These are phyloP conservation scores for Arothron firmamentum DNA, from an alignment of 2,113 vertebrate species.

Conservation along the genomic window DNA sequence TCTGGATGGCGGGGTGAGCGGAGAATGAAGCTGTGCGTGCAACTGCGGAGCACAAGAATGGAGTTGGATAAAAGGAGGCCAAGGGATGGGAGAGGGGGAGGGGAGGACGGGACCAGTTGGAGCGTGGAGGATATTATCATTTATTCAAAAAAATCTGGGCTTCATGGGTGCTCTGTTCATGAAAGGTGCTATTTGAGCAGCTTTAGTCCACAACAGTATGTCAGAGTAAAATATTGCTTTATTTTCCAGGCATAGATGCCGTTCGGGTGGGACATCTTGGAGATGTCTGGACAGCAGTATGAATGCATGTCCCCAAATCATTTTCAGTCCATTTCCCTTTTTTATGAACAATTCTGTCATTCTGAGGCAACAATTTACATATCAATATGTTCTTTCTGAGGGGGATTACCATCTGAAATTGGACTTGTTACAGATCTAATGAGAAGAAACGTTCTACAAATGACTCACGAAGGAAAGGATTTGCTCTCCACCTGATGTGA, in stretches of 20 bases:
- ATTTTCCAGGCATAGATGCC: too few species aligned
- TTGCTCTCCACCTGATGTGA: constrained; percentile 27
- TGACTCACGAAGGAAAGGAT: constrained; percentile 37
- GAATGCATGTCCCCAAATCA: constrained; percentile 51
- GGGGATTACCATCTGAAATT: constrained; percentile 59
- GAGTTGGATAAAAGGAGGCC: constrained; percentile 41
- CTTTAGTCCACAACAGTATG: too few species aligned
- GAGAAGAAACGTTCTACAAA: constrained; percentile 37
- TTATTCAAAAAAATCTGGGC: neutral
- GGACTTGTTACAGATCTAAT: constrained; percentile 58
- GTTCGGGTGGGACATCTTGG: neutral
- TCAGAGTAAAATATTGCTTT: too few species aligned
- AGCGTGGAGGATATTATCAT: constrained; percentile 11
- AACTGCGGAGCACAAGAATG: constrained; percentile 13
- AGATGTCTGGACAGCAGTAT: constrained; percentile 9
- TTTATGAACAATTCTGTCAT: constrained; percentile 52
- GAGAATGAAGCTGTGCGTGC: neutral
- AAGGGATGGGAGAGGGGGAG: constrained; percentile 34
- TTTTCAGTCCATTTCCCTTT: constrained; percentile 50
- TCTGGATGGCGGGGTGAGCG: constrained; percentile 23
- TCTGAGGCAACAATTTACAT: constrained; percentile 59
- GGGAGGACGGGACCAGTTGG: constrained; percentile 3
- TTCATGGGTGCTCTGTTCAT: too few species aligned
- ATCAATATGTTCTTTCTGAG: constrained; percentile 48
- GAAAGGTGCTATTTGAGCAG: too few species aligned